Base-by-base conservation (phyloP, 1,140 invertebrate genomes). In the Samia ricini region DNA sequence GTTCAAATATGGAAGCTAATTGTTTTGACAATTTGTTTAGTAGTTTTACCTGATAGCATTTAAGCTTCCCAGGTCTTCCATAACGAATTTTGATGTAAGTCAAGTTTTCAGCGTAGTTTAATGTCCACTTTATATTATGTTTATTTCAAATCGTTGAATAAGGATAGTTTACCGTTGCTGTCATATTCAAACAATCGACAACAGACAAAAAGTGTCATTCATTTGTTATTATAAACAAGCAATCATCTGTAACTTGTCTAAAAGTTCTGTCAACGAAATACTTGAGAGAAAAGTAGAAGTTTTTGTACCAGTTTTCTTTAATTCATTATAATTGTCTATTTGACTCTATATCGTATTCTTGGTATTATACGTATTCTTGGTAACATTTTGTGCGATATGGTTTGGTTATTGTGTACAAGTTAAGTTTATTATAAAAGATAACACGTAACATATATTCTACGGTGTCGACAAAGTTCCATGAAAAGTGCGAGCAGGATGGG, bases 31-130 rank as follows among this genome's bases (percentile, higher is more conserved):
- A 63, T 64, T 50, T 56, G 50, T 56, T 22, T 21, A 58, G 26
- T 42, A 42, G 15, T 61, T 60, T 50, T 79, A 86, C 85, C 78
- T 81, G 64, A 74, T 77, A 52, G 66, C 69, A 57, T 79, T 74
- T 1, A 26, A 8, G 26, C 8, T 42, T 15, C 33, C 10, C 33
- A 42, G 33, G 7, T 42, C 33, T 15, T 42, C 33, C 33, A 42
- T 42, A 42, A 1, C 33, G 15, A 42, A 15, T 15, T 12, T 0
- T 15, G 3, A 15, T 12, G 33, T 4, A 42, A 15, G 4, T 42
- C 1, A 15, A 42, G 12, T 1, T 15, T 1, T 42, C 10, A 42
- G n/a, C n/a, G n/a, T n/a, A 15, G 12, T 36, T 36, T 36, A 8
- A 4, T 1, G 12, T 42, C n/a, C 4, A 29, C 6, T 15, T 42